Conservation (phyloP, 2,797 vertebrate genomes). For the Eupleurogrammus muticus region DNA sequence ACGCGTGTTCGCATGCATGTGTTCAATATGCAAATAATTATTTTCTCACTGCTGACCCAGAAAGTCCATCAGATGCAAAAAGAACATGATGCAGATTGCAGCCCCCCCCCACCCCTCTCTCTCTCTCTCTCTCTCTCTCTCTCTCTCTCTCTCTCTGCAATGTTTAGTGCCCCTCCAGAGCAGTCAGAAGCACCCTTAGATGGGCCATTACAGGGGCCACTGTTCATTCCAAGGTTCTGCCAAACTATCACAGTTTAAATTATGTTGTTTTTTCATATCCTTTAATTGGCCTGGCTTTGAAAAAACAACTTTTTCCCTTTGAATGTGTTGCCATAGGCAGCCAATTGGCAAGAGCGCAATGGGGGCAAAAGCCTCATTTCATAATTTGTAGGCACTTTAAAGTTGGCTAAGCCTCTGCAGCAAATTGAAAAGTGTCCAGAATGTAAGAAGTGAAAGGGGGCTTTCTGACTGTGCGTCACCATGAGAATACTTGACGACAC, state of each 20-base stretch:
- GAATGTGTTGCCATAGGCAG: constrained; percentile 81
- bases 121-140: constrained; percentile 19
- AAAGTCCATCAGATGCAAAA: constrained; percentile 75
- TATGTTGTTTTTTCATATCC: constrained; percentile 83
- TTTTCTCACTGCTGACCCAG: constrained; percentile 73
- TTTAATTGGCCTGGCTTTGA: constrained; percentile 86
- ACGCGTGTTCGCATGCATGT: constrained; percentile 65
- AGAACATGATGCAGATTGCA: constrained; percentile 52
- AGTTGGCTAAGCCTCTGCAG: constrained; percentile 82
- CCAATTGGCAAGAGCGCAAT: constrained; percentile 85
- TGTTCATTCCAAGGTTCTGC: constrained; percentile 78
- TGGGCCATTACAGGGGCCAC: constrained; percentile 74
- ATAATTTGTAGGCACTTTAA: constrained; percentile 87
- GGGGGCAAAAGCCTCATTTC: constrained; percentile 83
- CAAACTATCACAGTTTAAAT: constrained; percentile 84
- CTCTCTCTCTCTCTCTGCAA: constrained; percentile 23
- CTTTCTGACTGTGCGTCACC: constrained; percentile 70
- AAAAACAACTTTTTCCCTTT: constrained; percentile 84
- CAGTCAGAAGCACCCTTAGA: constrained; percentile 67
- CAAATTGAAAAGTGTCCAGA: constrained; percentile 84
- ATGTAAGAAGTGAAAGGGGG: constrained; percentile 70
- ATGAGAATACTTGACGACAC: constrained; percentile 72
- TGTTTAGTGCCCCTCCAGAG: constrained; percentile 66
- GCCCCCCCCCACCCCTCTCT: constrained; percentile 22
- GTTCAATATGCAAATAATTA: constrained; percentile 77